Evolutionary conservation across 2,888 invertebrate species (phyloP), one percentile per base, ranked within the genome.

Genomic region (Trichogramma evanescens): DNA sequence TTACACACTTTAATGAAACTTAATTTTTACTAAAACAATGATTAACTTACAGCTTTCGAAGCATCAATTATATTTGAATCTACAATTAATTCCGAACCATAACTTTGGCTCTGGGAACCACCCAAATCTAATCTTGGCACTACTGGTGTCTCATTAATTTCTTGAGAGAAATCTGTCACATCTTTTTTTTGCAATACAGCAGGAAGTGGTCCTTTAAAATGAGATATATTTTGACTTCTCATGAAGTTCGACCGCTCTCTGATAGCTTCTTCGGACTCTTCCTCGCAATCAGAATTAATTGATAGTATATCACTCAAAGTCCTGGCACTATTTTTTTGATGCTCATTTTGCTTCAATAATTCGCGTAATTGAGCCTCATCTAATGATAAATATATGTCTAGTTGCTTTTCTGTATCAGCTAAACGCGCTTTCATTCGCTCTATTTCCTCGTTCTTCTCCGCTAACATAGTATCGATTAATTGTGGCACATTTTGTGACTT

Each of bases 231-330:
- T 42, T 71, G 71, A 42, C 66, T 50, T 3, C 60, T 67, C 0
- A 69, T 70, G 0, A 63, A 63, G 63, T 77, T 72, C 0, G 68
- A 65, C 0, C 61, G 60, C 7, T 69, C 72, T 45, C 77, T 66
- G 13, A 77, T 69, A 0, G 72, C 69, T 52, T 76, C 76, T 50
- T 77, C 77, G 0, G 68, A 64, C 4, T 69, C 83, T 67, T 88
- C 88, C 63, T 88, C 88, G 62, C 84, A 85, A 66, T 89, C 89
- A 0, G 88, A 85, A 55, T 78, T 68, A 72, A 89, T 85, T 1
- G 89, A 89, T 0, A 88, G 81, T 61, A 89, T 85, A 67, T 89
- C 88, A 71, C 87, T 87, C 5, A 89, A 78, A 0, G 88, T 88
- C 48, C 88, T 81, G 0, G 85, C 89, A 53, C 87, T 87, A 58